These are phyloP conservation scores for Mallotus villosus DNA, from an alignment of 2,797 vertebrate species.

Conservation along the genomic window DNA sequence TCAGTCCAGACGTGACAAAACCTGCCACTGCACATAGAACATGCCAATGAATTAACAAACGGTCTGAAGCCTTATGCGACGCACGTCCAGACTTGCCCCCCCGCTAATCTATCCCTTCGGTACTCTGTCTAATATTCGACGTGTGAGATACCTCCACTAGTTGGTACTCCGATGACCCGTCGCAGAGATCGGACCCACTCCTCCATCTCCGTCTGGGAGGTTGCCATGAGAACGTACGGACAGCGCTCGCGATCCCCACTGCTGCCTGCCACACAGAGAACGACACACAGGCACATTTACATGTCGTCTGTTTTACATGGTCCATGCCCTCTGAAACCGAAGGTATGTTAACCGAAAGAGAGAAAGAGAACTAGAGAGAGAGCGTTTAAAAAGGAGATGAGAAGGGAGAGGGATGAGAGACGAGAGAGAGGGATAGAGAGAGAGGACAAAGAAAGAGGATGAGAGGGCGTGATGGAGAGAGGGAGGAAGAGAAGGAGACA, in stretches of 20 bases:
- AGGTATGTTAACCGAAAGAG: not conserved
- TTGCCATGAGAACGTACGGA: conserved; percentile 87
- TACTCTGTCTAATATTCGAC: no score
- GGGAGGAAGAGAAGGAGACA: not conserved
- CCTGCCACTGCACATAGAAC: not conserved
- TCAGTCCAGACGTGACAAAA: not conserved
- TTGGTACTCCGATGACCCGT: conserved; percentile 76
- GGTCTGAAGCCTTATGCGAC: not conserved
- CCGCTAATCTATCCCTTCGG: not conserved
- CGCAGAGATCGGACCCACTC: conserved; percentile 91
- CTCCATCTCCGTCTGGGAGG: conserved; percentile 90
- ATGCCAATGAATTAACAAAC: not conserved
- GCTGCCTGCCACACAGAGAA: conserved; percentile 49
- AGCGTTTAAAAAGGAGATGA: not conserved
- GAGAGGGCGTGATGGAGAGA: not conserved
- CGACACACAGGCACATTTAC: not conserved
- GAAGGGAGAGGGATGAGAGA: not conserved
- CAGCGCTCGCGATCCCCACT: conserved; percentile 81
- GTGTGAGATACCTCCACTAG: conserved; percentile 81
- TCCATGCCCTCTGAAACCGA: no score
- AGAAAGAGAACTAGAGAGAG: not conserved
- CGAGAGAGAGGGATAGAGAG: no score
- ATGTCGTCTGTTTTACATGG: no score
- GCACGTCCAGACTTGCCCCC: not conserved
- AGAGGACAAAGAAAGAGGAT: no score